Evolutionary conservation across 2,888 invertebrate species (phyloP), one percentile per base, ranked within the genome.

Genomic region (Mesorhabditis sp.): DNA sequence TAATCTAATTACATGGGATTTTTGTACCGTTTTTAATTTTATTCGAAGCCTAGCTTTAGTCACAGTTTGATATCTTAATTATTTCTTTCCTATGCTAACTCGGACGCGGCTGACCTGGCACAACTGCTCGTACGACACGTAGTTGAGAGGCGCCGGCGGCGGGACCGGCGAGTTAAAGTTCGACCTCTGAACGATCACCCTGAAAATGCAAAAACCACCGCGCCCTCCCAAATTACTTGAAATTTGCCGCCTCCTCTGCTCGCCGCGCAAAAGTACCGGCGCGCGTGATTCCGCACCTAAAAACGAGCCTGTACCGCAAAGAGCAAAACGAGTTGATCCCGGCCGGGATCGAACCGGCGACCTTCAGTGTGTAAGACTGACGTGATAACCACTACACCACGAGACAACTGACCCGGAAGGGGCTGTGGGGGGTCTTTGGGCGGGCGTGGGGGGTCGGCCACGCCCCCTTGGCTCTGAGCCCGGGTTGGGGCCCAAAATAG

Each of bases 361-460:
- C 58, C 58, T 50, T 50, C 58, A 13, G 58, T n/a, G 58, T 50
- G 58, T 50, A 50, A 50, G n/a, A n/a, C 58, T 13, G 58, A 50
- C 58, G 58, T 50, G 58, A 50, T 50, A 50, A 50, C 58, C 58
- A 50, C 58, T 50, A 50, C 58, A 50, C 58, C 58, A 50, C 58
- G n/a, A 50, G 58, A 50, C 58, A 1, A 28, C 28, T 28, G 28
- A 28, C 1, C 28, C 28, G 28, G 28, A 28, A 28, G 28, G 2
- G 28, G 28, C 28, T 28, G 28, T 28, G 28, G 28, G 28, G 28
- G 28, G 28, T 28, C 28, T 28, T 28, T 28, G 28, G 28, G 28
- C 28, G 28, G 28, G 28, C 28, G 28, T 28, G 28, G 28, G 28
- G 28, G 28, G 28, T 28, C 28, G 28, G 28, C 28, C 28, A 28